Conservation (phyloP, 2,113 vertebrate genomes). For the Sphaerodactylus townsendi region DNA sequence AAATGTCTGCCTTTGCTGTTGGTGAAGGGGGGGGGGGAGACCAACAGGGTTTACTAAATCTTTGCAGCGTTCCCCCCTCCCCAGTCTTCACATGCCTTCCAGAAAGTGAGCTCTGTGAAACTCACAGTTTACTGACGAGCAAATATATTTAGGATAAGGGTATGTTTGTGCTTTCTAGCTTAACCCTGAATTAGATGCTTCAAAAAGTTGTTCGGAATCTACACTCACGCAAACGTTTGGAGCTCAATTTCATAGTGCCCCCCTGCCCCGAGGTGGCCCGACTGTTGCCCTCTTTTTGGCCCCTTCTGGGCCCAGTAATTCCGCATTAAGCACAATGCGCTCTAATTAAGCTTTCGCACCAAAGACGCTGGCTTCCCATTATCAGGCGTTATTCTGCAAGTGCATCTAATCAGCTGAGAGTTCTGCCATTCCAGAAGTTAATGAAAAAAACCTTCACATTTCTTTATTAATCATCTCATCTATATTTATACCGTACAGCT, state of each 20-base stretch:
- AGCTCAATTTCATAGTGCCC: background rate
- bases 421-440: conserved; percentile 6
- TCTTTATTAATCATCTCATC: conserved; percentile 18
- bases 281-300: background rate
- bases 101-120: background rate
- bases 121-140: too few species aligned
- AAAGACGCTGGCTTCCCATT: background rate
- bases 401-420: background rate
- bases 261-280: background rate
- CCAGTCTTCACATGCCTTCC: too few species aligned
- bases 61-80: too few species aligned
- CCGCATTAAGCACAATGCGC: background rate
- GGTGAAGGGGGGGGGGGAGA: too few species aligned
- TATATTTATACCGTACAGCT: conserved; percentile 23
- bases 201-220: background rate
- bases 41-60: too few species aligned
- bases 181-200: background rate
- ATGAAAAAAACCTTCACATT: background rate
- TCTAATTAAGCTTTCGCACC: background rate
- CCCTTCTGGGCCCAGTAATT: background rate
- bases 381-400: background rate
- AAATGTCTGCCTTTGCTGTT: too few species aligned
- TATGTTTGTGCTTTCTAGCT: background rate
- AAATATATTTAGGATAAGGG: background rate
- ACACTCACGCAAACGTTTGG: background rate